Conservation (phyloP, 2,113 vertebrate species). For the Rafetus swinhoei region DNA sequence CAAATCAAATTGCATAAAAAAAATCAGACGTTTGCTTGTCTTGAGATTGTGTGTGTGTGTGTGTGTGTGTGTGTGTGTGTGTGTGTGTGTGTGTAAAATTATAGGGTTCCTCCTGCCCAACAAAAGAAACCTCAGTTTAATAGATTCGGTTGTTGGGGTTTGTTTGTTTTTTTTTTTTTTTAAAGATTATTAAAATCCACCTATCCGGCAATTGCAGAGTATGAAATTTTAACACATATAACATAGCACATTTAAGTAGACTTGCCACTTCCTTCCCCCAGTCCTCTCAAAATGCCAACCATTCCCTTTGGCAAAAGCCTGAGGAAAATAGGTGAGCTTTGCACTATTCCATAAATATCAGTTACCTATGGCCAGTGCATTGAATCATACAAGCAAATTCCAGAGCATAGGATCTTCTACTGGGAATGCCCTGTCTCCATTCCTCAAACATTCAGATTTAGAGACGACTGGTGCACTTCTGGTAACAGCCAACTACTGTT, state of each 20-base stretch:
- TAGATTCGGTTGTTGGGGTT: too few species aligned
- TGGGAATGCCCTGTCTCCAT: not conserved
- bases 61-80: too few species aligned
- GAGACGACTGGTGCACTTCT: not conserved
- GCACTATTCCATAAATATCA: not conserved
- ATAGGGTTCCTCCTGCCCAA: not conserved
- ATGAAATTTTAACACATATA: not conserved
- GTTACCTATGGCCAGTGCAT: not conserved
- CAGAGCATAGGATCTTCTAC: constrained; percentile 34
- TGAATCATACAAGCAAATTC: not conserved
- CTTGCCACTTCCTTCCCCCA: not conserved
- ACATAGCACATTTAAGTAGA: not conserved
- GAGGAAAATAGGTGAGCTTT: not conserved
- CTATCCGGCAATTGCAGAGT: not conserved
- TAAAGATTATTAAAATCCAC: not conserved
- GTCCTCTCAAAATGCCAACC: not conserved
- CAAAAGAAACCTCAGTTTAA: not conserved
- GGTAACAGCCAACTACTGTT: constrained; percentile 45
- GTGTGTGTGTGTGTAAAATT: not conserved
- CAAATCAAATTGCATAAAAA: not conserved
- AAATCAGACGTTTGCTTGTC: not conserved
- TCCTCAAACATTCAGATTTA: not conserved
- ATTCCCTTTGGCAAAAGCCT: not conserved
- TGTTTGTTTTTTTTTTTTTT: too few species aligned
- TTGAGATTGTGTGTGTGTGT: too few species aligned